Evolutionary conservation across 2,113 vertebrate species (phyloP).

Genomic region (Fulica atra): DNA sequence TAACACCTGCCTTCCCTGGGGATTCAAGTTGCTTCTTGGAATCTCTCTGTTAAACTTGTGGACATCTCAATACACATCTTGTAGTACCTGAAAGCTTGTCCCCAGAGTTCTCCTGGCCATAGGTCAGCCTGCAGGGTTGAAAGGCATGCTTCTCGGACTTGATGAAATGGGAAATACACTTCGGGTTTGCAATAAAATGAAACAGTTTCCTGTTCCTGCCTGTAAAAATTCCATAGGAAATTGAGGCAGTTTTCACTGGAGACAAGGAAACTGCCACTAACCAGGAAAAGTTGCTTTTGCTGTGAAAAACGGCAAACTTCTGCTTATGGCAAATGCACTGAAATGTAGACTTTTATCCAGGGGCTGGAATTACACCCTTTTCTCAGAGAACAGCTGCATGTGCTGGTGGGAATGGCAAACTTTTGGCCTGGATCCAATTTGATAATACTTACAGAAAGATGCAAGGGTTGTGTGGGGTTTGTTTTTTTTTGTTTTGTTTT

Average conservation of each 20-base stretch:
- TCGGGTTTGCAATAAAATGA: neutral
- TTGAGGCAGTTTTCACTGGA: conserved; percentile 34
- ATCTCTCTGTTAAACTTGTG: neutral
- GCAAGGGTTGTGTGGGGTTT: neutral
- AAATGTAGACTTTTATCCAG: conserved; percentile 49
- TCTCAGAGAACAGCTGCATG: conserved; percentile 51
- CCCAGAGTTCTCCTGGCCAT: accelerated
- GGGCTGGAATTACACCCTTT: conserved; percentile 57
- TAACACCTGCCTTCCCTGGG: neutral
- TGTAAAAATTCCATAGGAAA: conserved; percentile 58
- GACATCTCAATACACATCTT: neutral
- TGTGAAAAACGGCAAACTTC: conserved; percentile 10
- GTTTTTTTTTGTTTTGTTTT: neutral
- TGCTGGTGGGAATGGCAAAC: conserved; percentile 40
- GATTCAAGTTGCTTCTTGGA: neutral
- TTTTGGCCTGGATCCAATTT: conserved; percentile 38
- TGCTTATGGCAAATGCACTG: conserved; percentile 16
- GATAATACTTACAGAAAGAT: conserved; percentile 12
- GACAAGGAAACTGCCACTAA: neutral
- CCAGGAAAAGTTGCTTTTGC: conserved; percentile 5
- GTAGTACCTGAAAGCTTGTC: neutral
- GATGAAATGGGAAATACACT: conserved; percentile 8
- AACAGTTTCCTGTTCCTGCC: conserved; percentile 13
- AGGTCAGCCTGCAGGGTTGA: neutral
- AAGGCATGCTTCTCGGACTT: neutral